A percentile compares a stretch with the other conserved stretches of the same genome.
Conservation (phyloP, 2,113 vertebrate genomes). For the Struthio camelus region DNA sequence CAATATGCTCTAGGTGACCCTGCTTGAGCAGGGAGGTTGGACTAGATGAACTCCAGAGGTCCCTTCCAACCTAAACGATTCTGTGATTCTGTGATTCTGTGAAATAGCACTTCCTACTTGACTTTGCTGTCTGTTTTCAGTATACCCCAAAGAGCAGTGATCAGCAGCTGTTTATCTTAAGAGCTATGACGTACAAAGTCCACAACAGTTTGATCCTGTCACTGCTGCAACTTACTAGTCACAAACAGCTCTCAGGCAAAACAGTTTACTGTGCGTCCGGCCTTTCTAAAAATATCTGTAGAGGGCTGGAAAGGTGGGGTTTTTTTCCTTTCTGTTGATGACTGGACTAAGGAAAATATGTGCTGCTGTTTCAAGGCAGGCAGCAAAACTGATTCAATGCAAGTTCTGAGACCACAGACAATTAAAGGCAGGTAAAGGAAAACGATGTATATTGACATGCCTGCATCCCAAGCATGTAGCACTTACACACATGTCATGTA, state of each 20-base stretch:
- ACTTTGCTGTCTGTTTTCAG: background rate
- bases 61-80: too few relatives aligned
- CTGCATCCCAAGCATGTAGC: background rate
- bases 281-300: background rate
- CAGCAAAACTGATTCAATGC: background rate
- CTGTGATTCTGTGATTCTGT: too few relatives aligned
- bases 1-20: too few relatives aligned
- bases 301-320: background rate
- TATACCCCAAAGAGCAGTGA: background rate
- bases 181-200: background rate
- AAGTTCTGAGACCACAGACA: background rate
- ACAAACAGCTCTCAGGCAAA: background rate
- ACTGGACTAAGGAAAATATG: background rate
- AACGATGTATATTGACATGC: background rate
- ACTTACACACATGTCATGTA: accelerated
- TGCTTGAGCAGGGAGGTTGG: too few relatives aligned
- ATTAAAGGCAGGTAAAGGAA: background rate
- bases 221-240: background rate
- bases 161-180: background rate
- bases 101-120: background rate
- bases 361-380: background rate
- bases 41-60: too few relatives aligned
- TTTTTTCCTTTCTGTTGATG: background rate
- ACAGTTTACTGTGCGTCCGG: background rate
- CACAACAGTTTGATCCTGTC: background rate